Evolutionary conservation across 2,113 vertebrate genomes (phyloP).

Genomic region (Nannospalax galili): DNA sequence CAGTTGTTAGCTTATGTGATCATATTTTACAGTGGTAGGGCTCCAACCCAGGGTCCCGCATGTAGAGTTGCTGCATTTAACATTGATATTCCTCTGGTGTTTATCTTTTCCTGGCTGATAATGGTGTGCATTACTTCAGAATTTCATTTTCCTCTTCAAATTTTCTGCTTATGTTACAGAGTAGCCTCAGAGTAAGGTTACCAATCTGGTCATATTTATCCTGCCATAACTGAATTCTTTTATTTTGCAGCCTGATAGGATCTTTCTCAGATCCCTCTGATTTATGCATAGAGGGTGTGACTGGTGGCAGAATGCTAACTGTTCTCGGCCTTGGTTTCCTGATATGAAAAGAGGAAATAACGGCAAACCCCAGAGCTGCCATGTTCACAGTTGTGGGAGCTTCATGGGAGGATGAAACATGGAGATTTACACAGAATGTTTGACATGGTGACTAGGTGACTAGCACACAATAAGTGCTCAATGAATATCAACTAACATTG

Average conservation of each 20-base stretch:
- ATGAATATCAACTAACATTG: not conserved
- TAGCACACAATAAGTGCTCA: not conserved
- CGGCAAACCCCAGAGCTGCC: not conserved
- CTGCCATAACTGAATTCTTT: not conserved
- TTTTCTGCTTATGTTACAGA: not conserved
- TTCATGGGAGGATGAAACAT: not conserved
- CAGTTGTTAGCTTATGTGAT: not conserved
- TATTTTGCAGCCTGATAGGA: not conserved
- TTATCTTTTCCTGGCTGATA: not conserved
- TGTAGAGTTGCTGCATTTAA: not conserved
- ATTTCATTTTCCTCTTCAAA: not conserved
- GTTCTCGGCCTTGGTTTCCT: not conserved
- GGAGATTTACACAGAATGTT: not conserved
- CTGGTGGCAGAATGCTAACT: not conserved
- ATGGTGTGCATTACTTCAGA: slow-evolving; percentile 21
- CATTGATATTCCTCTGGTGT: not conserved
- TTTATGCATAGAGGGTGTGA: not conserved
- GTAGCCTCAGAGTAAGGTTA: not conserved
- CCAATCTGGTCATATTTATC: not conserved
- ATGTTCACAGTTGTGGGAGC: not conserved
- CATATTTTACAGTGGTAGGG: not conserved
- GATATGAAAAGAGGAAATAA: not conserved
- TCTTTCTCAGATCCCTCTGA: not conserved
- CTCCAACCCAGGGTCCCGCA: not conserved
- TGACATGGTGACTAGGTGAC: not conserved